phyloP scores from a whole-genome alignment of 2,113 vertebrate species.

The Setophaga petechia region DNA sequence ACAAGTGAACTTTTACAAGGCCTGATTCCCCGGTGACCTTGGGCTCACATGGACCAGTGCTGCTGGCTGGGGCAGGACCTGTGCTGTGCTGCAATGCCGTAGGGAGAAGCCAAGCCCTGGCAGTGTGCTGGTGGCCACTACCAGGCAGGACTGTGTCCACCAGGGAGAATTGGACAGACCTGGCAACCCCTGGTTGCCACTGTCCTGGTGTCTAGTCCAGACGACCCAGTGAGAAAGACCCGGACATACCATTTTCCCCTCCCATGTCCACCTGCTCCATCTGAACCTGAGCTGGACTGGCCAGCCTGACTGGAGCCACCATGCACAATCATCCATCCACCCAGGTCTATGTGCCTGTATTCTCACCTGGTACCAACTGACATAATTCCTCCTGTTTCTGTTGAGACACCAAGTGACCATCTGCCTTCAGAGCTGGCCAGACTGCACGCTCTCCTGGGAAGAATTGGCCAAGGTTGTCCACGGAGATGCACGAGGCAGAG shows the following conservation, averaged over 20 bases:
- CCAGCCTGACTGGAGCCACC: rapidly evolving
- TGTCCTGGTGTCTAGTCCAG: neutral
- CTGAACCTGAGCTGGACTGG: neutral
- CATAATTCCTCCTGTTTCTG: neutral
- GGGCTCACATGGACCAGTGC: rapidly evolving
- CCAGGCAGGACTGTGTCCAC: neutral
- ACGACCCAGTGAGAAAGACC: neutral
- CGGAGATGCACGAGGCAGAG: conserved; percentile 5
- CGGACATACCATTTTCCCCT: neutral
- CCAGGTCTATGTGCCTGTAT: neutral
- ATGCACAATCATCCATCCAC: rapidly evolving
- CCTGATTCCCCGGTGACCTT: neutral
- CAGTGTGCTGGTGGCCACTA: neutral
- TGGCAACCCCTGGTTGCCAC: neutral
- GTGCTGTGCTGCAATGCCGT: neutral
- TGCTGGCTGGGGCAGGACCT: neutral
- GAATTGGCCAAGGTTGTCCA: neutral
- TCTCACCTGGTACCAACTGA: neutral
- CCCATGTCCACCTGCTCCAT: neutral
- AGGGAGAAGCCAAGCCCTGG: neutral
- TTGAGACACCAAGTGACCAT: neutral
- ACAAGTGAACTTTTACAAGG: neutral
- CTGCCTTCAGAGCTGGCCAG: neutral
- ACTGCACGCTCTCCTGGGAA: neutral
- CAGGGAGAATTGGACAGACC: neutral